These are phyloP conservation scores for Apaloderma vittatum DNA, from an alignment of 2,113 vertebrate genomes.

Conservation along the genomic window DNA sequence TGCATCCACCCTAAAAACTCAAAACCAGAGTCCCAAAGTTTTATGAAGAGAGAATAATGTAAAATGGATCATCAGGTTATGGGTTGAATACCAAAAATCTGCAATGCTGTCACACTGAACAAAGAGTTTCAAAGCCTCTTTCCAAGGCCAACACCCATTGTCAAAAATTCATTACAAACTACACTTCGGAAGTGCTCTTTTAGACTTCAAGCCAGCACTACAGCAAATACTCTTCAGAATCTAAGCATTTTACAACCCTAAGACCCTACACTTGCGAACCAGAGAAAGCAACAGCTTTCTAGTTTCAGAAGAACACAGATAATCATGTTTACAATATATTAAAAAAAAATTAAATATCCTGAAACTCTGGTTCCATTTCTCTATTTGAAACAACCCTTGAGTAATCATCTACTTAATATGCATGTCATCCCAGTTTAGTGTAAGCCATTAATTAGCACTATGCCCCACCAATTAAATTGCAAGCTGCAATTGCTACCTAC, in stretches of 20 bases:
- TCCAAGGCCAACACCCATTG: not conserved
- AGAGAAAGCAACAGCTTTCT: not conserved
- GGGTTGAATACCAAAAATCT: not conserved
- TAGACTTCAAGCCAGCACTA: not conserved
- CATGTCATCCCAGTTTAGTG: not conserved
- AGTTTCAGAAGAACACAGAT: not conserved
- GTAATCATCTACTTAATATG: not conserved
- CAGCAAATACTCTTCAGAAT: not conserved
- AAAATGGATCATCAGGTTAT: not conserved
- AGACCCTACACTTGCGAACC: not conserved
- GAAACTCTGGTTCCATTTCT: not conserved
- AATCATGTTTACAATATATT: not conserved
- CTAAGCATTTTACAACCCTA: not conserved
- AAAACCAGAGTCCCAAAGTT: not conserved
- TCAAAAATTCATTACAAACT: not conserved
- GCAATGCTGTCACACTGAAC: not conserved
- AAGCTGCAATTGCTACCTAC: slow-evolving; percentile 67
- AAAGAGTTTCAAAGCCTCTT: not conserved
- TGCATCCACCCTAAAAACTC: not conserved
- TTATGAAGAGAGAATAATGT: rapidly evolving
- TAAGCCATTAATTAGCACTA: not conserved
- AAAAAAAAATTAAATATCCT: not conserved
- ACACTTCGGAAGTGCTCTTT: not conserved
- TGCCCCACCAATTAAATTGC: not conserved
- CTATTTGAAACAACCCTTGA: not conserved